phyloP scores from a whole-genome alignment of 2,797 vertebrate genomes.

The Anniella stebbinsi region DNA sequence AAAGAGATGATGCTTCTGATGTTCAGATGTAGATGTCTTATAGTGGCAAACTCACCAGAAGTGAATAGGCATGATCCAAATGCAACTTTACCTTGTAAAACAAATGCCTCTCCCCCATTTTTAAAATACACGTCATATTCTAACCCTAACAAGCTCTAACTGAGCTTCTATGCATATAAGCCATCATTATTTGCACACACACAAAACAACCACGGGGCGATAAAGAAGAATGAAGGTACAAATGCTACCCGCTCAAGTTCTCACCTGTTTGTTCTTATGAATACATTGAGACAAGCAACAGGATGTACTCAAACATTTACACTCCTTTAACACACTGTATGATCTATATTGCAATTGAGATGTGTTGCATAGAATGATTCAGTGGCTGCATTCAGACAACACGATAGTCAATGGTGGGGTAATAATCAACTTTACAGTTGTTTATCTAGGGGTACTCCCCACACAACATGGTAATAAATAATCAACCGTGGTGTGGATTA shows the following conservation, averaged over 20 bases:
- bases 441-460: no score
- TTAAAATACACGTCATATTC: neutral
- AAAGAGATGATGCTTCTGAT: neutral
- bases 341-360: constrained; percentile 67
- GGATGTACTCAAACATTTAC: constrained; percentile 58
- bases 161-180: neutral
- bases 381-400: no score
- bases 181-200: neutral
- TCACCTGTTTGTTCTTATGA: constrained; percentile 25
- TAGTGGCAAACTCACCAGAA: neutral
- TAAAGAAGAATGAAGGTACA: constrained; percentile 8
- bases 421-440: no score
- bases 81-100: neutral
- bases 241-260: constrained; percentile 19
- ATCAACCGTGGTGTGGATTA: no score
- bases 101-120: neutral
- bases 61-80: neutral
- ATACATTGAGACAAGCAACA: constrained; percentile 47
- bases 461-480: no score
- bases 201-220: neutral
- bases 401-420: no score
- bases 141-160: neutral
- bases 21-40: neutral
- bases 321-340: neutral
- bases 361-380: constrained; percentile 57